Percentiles rank a stretch among this genome's conserved stretches.
phyloP scores from a whole-genome alignment of 2,888 invertebrate species.

The Tipula vernalis region DNA sequence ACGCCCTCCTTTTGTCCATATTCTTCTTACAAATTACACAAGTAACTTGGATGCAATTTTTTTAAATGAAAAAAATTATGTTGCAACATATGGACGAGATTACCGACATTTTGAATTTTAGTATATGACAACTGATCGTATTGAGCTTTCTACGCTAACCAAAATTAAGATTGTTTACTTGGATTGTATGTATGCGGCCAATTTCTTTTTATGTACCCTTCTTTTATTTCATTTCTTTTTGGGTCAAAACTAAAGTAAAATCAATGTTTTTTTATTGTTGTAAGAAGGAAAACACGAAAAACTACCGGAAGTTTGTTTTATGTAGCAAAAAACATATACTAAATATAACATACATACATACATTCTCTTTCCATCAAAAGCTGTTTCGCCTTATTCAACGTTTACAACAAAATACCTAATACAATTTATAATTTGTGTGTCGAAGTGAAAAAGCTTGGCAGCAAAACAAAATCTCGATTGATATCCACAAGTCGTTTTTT shows the following conservation, averaged over 20 bases:
- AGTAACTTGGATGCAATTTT: neutral
- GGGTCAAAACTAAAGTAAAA: neutral
- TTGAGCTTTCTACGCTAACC: neutral
- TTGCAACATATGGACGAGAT: neutral
- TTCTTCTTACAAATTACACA: neutral
- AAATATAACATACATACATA: too few relatives aligned
- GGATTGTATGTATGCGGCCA: neutral
- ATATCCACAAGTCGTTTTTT: neutral
- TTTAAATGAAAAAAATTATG: neutral
- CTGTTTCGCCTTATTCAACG: neutral
- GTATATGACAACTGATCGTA: neutral
- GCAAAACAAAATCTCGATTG: neutral
- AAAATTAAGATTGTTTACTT: neutral
- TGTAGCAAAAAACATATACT: neutral
- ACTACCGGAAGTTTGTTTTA: neutral
- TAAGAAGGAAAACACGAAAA: neutral
- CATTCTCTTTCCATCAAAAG: neutral
- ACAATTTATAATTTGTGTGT: neutral
- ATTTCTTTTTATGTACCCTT: neutral
- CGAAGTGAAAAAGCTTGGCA: neutral
- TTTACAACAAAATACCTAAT: neutral
- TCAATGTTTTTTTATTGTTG: neutral
- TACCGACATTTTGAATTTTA: neutral
- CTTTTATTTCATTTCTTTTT: neutral
- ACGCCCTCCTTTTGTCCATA: neutral